Evolutionary conservation across 2,797 vertebrate genomes (phyloP).

Genomic region (Danio aesculapii): DNA sequence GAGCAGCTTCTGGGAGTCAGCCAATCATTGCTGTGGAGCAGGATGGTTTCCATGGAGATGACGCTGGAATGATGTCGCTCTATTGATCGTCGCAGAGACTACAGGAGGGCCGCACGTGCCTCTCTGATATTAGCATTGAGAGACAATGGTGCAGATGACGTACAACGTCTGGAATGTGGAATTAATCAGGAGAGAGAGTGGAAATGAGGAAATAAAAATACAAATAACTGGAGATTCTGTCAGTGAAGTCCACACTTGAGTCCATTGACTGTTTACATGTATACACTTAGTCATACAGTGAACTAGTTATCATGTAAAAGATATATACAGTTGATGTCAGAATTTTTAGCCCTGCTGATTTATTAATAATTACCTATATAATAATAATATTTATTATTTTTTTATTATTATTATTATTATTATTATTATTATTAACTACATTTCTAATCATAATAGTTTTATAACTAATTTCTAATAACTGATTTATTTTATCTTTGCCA

Average conservation of each 20-base stretch:
- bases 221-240: background rate
- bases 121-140: conserved; percentile 40
- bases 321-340: background rate
- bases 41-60: conserved; percentile 86
- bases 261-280: background rate
- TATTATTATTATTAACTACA: no score
- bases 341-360: no score
- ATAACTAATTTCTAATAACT: no score
- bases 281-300: background rate
- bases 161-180: conserved; percentile 13
- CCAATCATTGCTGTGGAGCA: conserved; percentile 75
- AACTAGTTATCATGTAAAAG: background rate
- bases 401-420: no score
- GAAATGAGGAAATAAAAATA: no score
- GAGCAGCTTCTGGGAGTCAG: conserved; percentile 73
- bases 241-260: background rate
- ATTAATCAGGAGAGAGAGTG: no score
- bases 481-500: no score
- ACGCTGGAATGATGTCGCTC: conserved; percentile 85
- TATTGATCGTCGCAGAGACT: conserved; percentile 82
- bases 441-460: no score
- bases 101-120: conserved; percentile 55
- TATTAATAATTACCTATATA: no score
- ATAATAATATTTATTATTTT: no score
- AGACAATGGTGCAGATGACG: conserved; percentile 41